phyloP scores from a whole-genome alignment of 2,888 invertebrate species.

The Ichneumon xanthorius region DNA sequence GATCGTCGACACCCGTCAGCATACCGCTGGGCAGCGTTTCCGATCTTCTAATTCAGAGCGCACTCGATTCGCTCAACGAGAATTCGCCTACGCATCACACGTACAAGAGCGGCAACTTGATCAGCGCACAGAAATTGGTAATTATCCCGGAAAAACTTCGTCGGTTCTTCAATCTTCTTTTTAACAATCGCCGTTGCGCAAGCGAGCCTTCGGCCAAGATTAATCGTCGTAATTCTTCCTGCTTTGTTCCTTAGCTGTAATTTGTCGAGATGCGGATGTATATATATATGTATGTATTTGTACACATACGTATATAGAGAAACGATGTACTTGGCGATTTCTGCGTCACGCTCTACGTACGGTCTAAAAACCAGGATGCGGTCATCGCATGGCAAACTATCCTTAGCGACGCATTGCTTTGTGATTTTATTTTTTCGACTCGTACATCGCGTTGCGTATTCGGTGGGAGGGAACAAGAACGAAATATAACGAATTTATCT shows the following conservation, averaged over 20 bases:
- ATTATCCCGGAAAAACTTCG: conserved; percentile 37
- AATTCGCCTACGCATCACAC: conserved; percentile 77
- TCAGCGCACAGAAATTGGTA: conserved; percentile 80
- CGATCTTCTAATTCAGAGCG: conserved; percentile 74
- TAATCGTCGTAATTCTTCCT: conserved; percentile 23
- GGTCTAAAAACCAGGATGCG: conserved; percentile 31
- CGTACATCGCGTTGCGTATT: not conserved
- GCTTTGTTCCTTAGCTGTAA: conserved; percentile 13
- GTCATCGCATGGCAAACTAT: conserved; percentile 50
- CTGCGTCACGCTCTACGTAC: conserved; percentile 22
- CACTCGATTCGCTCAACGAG: conserved; percentile 77
- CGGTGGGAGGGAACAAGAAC: conserved; percentile 2
- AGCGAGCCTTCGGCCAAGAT: conserved; percentile 1
- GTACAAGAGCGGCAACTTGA: conserved; percentile 78
- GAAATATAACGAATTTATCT: conserved; percentile 27
- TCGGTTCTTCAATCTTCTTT: conserved; percentile 2
- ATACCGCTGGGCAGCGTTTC: conserved; percentile 75
- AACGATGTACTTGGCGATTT: conserved; percentile 12
- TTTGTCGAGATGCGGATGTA: not conserved
- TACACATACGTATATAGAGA: conserved; percentile 1
- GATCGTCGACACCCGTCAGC: conserved; percentile 66
- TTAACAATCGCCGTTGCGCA: conserved; percentile 18
- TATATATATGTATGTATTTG: not conserved
- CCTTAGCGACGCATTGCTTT: not conserved
- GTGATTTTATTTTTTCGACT: conserved; percentile 28